Evolutionary conservation across 2,797 vertebrate genomes (phyloP).

Genomic region (Dipus sagitta): DNA sequence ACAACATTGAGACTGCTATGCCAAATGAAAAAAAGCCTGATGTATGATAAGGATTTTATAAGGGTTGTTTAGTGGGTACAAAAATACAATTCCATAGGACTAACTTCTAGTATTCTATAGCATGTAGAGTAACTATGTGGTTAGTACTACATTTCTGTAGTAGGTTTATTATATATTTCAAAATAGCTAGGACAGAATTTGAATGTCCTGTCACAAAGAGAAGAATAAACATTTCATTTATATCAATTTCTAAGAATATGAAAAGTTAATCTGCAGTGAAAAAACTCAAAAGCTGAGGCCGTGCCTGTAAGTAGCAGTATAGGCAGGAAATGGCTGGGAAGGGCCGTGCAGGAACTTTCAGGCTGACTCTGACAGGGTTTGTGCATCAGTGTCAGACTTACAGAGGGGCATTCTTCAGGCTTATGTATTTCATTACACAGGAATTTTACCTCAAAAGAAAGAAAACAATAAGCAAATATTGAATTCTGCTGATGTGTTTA

Average conservation of each 20-base stretch:
- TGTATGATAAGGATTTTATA: background rate
- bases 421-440: background rate
- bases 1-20: background rate
- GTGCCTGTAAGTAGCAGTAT: background rate
- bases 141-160: background rate
- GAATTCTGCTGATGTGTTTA: constrained; percentile 42
- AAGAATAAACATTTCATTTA: background rate
- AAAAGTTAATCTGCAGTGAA: background rate
- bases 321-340: background rate
- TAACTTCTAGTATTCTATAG: background rate
- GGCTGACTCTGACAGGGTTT: background rate
- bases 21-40: background rate
- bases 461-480: background rate
- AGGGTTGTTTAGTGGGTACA: background rate
- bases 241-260: background rate
- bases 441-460: constrained; percentile 29
- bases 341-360: background rate
- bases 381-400: background rate
- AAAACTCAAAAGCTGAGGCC: background rate
- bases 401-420: background rate
- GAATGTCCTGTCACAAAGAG: background rate
- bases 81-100: background rate
- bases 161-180: background rate
- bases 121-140: background rate
- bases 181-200: background rate